Evolutionary conservation across 2,888 invertebrate species (phyloP), one percentile per base, ranked within the genome.

Genomic region (Scaptomyza parva): DNA sequence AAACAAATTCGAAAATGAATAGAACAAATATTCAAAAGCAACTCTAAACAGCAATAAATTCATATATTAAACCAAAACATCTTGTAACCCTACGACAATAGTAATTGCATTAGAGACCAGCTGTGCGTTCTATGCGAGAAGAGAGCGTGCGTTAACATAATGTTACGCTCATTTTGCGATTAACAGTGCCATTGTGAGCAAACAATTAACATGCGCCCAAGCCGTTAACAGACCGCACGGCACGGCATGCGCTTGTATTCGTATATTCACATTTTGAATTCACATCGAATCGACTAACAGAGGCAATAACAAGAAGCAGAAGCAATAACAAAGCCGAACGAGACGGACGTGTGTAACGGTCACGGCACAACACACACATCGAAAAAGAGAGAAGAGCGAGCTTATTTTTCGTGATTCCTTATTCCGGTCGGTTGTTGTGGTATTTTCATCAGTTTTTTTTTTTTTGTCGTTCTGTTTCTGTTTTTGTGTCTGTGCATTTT

Each of bases 291-390:
- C 44, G 17, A 59, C 53, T 37, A 37, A 37, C 47, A 26, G 55
- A 48, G 26, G 33, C 70, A 45, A 45, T 41, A 60, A 48, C 60
- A 64, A 70, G 64, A 60, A 70, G 52, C 76, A 73, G 73, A 73
- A 57, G 73, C 76, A 70, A 70, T 65, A 70, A 54, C 57, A 65
- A 65, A 70, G 73, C 61, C 76, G 71, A 76, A 70, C 73, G 48
- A 62, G 48, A 30, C 73, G 76, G 76, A 55, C 75, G 73, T 70
- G 65, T 52, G 48, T 45, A 28, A 48, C 76, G 70, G 61, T 76
- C 51, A 70, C 54, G 76, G 35, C 61, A 45, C 57, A 6, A 35
- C 8, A 17, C 5, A 35, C 5, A 7, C 7, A 35, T 6, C 9
- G 11, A 28, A 14, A 9, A 9, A 37, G 37, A 9, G 37, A 17